Base-by-base conservation (phyloP, 2,113 vertebrate genomes). In the Puma concolor region DNA sequence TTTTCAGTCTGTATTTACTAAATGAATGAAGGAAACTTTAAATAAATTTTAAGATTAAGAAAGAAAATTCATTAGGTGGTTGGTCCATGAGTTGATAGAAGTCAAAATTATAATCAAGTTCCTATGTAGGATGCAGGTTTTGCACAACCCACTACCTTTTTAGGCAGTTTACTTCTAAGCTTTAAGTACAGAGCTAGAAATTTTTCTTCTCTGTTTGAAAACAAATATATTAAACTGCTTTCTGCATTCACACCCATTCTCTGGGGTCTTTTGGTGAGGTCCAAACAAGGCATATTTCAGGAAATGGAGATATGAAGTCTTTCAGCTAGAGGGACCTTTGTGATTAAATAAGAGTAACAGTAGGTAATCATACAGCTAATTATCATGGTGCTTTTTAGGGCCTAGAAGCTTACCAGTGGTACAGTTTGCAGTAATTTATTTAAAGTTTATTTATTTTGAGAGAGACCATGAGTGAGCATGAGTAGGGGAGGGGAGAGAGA, bases 191-290 rank as follows among this genome's bases (percentile, higher is more conserved):
- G 60, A 80, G 38, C 54, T 95, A 38, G 41, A 48, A 77, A 82
- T 83, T 92, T 92, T 94, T 69, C n/a, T 44, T 80, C 60, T 79
- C 54, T 93, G 5, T 82, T 79, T 97, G 38, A 85, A 81, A 81
- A 29, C 89, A 80, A 85, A 21, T 88, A n/a, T 29, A 36, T 72
- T 93, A 74, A 52, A 16, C 6, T 36, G 7, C 27, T 7, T 86
- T 1, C 16, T 92, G 15, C 41, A 63, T 94, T 72, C 66, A 74
- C 31, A 72, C 31, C 21, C 10, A 19, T 50, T 79, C 31, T 41
- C 41, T 85, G 10, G 27, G 50, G 23, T 76, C 44, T 85, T 94
- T 77, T 94, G 29, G 17, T 94, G n/a, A 96, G 88, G 19, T 95
- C 7, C 41, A 81, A 88, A 69, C n/a, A 74, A 25, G 81, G 38